Evolutionary conservation across 1,140 invertebrate genomes (phyloP), one percentile per base, ranked within the genome.

Genomic region (Zaprionus kolodkinae): DNA sequence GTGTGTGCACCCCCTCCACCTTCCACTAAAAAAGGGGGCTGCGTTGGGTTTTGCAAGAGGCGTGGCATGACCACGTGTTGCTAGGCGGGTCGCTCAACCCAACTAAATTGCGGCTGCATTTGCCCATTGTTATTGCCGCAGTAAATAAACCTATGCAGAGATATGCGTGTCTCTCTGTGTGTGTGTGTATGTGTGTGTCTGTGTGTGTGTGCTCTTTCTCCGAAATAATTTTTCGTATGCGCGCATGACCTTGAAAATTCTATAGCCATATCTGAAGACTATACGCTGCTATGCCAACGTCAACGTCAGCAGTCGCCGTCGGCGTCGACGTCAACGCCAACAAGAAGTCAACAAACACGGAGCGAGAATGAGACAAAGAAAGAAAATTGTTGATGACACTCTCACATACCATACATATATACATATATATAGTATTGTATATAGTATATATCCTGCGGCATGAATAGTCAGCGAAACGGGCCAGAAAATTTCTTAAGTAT

Each of bases 71-170:
- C 72, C 72, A 75, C 72, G 72, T 75, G 72, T 75, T 75, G 72
- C 72, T 75, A 75, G 67, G 72, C 72, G 72, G 72, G 72, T 75
- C 72, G 72, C 67, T 75, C 72, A 75, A 75, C 72, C 36, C 60
- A 57, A 50, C 50, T 13, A 1, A 3, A 38, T 2, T 48, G 56
- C 21, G 33, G 40, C n/a, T 50, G 40, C 54, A 27, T 6, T 60
- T 38, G 27, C 36, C 36, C 36, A 35, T 65, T 64, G 54, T 56
- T 73, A 48, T 55, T 59, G 38, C 40, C n/a, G n/a, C n/a, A 45
- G 40, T 45, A 45, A 45, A 45, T 15, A 45, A n/a, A 72, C 55
- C 62, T 65, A 27, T 55, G 25, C 27, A 55, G 6, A 55, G 27
- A 13, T 55, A 15, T 10, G 11, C 11, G 21, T 33, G 13, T 6